These are phyloP conservation scores for Drosophila austrosaltans DNA, from an alignment of 2,888 invertebrate genomes.

Conservation along the genomic window DNA sequence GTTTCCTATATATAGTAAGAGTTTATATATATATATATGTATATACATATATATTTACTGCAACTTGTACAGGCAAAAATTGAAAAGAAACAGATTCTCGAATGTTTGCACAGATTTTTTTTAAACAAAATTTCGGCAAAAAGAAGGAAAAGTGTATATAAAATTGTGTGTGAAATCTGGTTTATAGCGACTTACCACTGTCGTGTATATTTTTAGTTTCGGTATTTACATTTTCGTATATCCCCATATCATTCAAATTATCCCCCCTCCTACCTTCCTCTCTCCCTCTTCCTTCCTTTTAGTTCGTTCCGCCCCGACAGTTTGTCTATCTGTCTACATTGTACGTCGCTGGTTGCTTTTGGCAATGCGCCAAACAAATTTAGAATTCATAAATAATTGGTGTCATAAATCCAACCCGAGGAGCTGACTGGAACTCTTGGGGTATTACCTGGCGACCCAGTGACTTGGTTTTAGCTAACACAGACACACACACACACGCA, in stretches of 20 bases:
- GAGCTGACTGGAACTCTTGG: not conserved
- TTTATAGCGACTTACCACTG: conserved; percentile 11
- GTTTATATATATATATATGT: too few relatives aligned
- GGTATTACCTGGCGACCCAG: conserved; percentile 56
- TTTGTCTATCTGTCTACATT: conserved; percentile 26
- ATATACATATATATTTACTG: too few relatives aligned
- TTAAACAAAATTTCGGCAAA: not conserved
- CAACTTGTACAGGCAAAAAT: not conserved
- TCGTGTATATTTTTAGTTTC: conserved; percentile 37
- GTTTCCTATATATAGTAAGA: too few relatives aligned
- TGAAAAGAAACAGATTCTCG: not conserved
- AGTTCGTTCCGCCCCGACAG: conserved; percentile 8
- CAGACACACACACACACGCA: conserved; percentile 26
- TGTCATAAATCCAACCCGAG: conserved; percentile 65
- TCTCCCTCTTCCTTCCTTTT: conserved; percentile 1
- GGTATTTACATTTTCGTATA: conserved; percentile 34
- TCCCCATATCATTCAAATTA: conserved; percentile 38
- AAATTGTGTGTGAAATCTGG: not conserved
- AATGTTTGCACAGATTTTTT: not conserved
- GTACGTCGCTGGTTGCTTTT: conserved; percentile 29
- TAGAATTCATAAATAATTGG: conserved; percentile 78
- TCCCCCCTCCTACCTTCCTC: conserved; percentile 5
- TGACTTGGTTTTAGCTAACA: conserved; percentile 58
- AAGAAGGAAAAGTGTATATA: too few relatives aligned
- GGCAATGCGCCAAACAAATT: conserved; percentile 77